phyloP scores from a whole-genome alignment of 1,140 invertebrate genomes.

The Trichonephila inaurata region DNA sequence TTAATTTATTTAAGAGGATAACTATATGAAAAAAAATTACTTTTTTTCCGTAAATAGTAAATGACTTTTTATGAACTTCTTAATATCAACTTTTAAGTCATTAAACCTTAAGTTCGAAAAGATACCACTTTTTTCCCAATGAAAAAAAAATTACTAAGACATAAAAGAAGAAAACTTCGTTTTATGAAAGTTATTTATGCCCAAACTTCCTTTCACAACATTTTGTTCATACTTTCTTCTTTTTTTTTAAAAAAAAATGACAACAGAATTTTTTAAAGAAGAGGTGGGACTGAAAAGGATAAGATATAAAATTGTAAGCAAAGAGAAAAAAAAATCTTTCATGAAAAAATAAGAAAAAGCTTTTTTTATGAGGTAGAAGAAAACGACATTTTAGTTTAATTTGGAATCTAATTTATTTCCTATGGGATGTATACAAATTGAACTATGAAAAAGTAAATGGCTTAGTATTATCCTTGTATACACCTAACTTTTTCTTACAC shows the following conservation, averaged over 20 bases:
- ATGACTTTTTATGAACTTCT: constrained; percentile 15
- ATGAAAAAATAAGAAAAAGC: background rate
- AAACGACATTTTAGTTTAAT: constrained; percentile 1
- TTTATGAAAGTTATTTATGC: background rate
- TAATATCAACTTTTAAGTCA: background rate
- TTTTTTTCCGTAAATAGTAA: background rate
- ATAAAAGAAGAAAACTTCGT: background rate
- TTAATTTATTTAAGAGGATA: background rate
- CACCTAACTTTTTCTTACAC: no score
- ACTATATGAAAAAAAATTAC: background rate
- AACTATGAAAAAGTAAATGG: background rate
- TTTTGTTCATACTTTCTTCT: background rate
- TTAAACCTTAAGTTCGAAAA: background rate
- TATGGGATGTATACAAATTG: background rate
- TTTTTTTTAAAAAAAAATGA: background rate
- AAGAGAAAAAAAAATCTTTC: background rate
- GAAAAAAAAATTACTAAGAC: background rate
- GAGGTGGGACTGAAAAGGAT: background rate
- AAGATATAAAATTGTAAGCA: background rate
- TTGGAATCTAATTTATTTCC: background rate
- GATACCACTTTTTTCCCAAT: background rate
- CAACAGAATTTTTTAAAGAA: background rate
- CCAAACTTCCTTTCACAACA: background rate
- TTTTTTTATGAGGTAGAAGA: background rate
- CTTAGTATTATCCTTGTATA: no score